A percentile compares a stretch with the other conserved stretches of the same genome.
These are phyloP conservation scores for Oedothorax gibbosus DNA, from an alignment of 1,140 invertebrate species.

Conservation along the genomic window DNA sequence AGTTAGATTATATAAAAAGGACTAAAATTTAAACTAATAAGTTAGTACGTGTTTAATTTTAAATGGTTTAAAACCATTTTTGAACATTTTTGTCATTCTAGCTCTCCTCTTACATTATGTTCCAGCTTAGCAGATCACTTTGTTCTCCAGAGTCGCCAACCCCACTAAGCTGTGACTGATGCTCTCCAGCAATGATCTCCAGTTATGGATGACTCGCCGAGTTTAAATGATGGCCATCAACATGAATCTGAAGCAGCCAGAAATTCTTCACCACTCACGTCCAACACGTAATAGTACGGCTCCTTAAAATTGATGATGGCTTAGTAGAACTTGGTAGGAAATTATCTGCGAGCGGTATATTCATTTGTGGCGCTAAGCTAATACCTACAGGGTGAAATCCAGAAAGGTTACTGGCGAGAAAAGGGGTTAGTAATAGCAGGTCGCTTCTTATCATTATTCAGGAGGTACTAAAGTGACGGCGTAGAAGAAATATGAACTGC, in stretches of 20 bases:
- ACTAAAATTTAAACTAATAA: too few relatives aligned
- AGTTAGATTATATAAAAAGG: too few relatives aligned
- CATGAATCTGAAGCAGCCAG: conserved; percentile 27
- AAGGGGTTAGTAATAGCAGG: conserved; percentile 10
- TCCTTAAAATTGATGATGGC: conserved; percentile 46
- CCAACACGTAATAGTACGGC: conserved; percentile 42
- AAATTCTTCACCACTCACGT: conserved; percentile 18
- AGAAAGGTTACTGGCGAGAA: background rate
- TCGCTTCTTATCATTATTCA: conserved; percentile 19
- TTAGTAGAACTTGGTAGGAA: conserved; percentile 44
- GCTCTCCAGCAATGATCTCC: conserved; percentile 16
- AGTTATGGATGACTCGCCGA: conserved; percentile 31
- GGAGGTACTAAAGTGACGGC: conserved; percentile 8
- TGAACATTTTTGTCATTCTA: background rate
- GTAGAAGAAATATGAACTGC: too few relatives aligned
- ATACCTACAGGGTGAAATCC: conserved; percentile 35
- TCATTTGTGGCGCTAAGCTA: conserved; percentile 32
- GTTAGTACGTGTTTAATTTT: too few relatives aligned
- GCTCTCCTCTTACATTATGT: background rate
- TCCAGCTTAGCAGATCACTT: conserved; percentile 16
- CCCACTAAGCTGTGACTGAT: conserved; percentile 32
- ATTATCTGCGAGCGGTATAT: conserved; percentile 32
- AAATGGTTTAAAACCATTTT: too few relatives aligned
- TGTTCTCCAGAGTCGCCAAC: conserved; percentile 25
- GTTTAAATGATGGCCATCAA: conserved; percentile 43